A percentile compares a stretch with the other conserved stretches of the same genome.
phyloP scores from a whole-genome alignment of 2,888 invertebrate species.

The Pilophorus perplexus region DNA sequence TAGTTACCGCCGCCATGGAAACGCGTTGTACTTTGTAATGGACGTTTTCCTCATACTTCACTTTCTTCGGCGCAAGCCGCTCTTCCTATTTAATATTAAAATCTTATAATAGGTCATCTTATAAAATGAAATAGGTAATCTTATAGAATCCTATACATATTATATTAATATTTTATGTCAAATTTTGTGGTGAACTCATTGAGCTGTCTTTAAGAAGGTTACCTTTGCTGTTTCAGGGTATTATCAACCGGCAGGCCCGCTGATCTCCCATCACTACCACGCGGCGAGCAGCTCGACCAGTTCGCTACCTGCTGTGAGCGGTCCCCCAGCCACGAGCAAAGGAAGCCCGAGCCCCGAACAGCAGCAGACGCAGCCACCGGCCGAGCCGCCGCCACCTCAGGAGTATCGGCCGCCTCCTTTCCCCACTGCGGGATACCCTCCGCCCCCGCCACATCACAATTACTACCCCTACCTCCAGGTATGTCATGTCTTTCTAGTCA shows the following conservation, averaged over 20 bases:
- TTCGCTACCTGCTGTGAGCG: conserved; percentile 83
- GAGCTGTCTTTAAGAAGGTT: too few species aligned
- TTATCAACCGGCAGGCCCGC: conserved; percentile 88
- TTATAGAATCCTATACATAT: too few species aligned
- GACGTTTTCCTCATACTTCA: too few species aligned
- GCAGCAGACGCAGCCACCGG: conserved; percentile 48
- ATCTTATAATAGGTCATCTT: too few species aligned
- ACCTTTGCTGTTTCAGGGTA: conserved; percentile 63
- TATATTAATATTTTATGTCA: too few species aligned
- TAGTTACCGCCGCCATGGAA: too few species aligned
- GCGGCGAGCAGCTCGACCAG: conserved; percentile 75
- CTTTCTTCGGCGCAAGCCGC: too few species aligned
- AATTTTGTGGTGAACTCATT: too few species aligned
- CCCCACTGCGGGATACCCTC: conserved; percentile 53
- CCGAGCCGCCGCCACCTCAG: conserved; percentile 52
- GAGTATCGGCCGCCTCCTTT: conserved; percentile 56
- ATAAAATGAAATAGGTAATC: too few species aligned
- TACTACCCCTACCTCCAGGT: conserved; percentile 42
- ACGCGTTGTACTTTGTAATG: too few species aligned
- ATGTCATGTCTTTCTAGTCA: too few species aligned
- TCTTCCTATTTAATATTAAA: too few species aligned
- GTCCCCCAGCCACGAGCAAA: conserved; percentile 57
- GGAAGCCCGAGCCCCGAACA: conserved; percentile 49
- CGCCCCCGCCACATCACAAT: conserved; percentile 43
- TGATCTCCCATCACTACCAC: conserved; percentile 66